Conservation (phyloP, 2,888 invertebrate species). For the Cantharis rufa region DNA sequence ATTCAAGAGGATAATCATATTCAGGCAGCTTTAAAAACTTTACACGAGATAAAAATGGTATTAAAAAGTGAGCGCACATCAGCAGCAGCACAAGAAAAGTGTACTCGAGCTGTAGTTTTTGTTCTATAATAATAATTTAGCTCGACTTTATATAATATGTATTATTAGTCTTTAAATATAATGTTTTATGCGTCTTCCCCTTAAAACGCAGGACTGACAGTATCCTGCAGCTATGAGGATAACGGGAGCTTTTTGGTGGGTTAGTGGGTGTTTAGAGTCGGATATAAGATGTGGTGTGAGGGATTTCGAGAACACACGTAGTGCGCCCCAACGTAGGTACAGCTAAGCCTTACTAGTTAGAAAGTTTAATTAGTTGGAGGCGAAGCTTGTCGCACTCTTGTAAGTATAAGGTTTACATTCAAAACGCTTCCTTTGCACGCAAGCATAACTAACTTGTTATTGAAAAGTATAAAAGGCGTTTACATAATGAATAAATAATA, state of each 20-base stretch:
- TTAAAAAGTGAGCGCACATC: background rate
- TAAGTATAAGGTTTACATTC: slow-evolving; percentile 46
- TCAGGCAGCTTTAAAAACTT: background rate
- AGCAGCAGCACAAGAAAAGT: background rate
- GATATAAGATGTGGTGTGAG: slow-evolving; percentile 28
- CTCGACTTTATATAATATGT: background rate
- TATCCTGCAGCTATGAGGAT: slow-evolving; percentile 52
- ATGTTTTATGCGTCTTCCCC: slow-evolving; percentile 30
- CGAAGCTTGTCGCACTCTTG: slow-evolving; percentile 54
- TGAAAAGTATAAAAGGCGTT: slow-evolving; percentile 1
- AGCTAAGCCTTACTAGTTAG: slow-evolving; percentile 56
- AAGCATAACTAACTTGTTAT: background rate
- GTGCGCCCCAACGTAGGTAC: slow-evolving; percentile 42
- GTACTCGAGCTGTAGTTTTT: background rate
- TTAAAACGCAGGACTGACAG: slow-evolving; percentile 47
- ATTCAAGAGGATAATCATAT: background rate
- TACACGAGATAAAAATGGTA: background rate
- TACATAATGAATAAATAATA: background rate
- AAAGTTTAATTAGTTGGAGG: slow-evolving; percentile 58
- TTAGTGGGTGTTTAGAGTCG: slow-evolving; percentile 33
- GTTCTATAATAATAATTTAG: background rate
- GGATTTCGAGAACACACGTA: slow-evolving; percentile 30
- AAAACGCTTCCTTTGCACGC: slow-evolving; percentile 26
- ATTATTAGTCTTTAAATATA: slow-evolving; percentile 22
- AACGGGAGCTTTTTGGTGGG: slow-evolving; percentile 39